Percentiles rank a stretch among this genome's conserved stretches.
These are phyloP conservation scores for Muscina levida DNA, from an alignment of 2,888 invertebrate species.

Conservation along the genomic window DNA sequence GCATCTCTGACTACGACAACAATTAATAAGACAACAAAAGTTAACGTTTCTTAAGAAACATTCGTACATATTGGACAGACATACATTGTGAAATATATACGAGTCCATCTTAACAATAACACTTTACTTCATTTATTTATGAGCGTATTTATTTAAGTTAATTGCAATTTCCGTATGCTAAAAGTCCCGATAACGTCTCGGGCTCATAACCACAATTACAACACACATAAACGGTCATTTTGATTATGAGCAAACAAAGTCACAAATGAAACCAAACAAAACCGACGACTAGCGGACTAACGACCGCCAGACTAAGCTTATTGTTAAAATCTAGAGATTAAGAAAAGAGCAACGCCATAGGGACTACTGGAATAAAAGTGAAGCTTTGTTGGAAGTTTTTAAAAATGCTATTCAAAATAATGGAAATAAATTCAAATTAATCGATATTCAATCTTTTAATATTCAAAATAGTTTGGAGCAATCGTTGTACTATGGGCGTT, in stretches of 20 bases:
- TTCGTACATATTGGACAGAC: too few species aligned
- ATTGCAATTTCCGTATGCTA: constrained; percentile 59
- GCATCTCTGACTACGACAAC: neutral
- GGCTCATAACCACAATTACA: constrained; percentile 5
- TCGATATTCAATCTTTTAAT: too few species aligned
- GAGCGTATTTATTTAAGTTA: constrained; percentile 54
- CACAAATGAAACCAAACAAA: constrained; percentile 4
- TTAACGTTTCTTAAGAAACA: neutral
- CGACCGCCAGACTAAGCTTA: too few species aligned
- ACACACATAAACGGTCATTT: constrained; percentile 14
- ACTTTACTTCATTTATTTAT: neutral
- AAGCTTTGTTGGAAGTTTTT: neutral
- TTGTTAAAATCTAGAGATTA: too few species aligned
- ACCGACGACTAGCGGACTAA: constrained; percentile 4
- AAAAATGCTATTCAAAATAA: too few species aligned
- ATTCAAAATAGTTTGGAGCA: too few species aligned
- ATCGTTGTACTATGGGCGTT: too few species aligned
- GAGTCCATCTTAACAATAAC: too few species aligned
- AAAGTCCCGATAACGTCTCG: neutral
- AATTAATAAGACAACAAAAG: neutral
- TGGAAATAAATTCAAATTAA: too few species aligned
- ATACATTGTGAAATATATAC: too few species aligned
- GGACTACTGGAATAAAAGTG: neutral
- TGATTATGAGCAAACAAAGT: constrained; percentile 24
- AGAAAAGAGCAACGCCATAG: neutral